Conservation (phyloP, 2,113 vertebrate species). For the Salvator merianae region DNA sequence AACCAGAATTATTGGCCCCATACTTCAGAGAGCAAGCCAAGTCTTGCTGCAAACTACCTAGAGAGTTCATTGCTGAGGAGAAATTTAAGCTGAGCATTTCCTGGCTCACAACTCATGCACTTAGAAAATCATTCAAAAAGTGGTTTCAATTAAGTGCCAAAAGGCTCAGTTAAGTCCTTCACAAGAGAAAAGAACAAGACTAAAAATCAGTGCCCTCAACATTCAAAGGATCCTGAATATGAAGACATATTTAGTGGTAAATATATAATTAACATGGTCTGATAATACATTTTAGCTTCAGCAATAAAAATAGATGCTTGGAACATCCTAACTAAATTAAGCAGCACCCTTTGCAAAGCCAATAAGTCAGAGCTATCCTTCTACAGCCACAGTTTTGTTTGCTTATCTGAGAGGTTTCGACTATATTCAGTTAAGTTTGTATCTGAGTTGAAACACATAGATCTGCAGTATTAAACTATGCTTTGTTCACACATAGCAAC, state of each 20-base stretch:
- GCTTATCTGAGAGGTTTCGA: not conserved
- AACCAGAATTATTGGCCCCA: not conserved
- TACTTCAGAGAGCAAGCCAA: not conserved
- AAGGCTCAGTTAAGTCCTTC: not conserved
- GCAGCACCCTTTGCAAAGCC: too few species aligned
- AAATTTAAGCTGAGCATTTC: not conserved
- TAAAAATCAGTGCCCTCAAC: not conserved
- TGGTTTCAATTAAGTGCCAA: not conserved
- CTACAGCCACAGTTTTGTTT: not conserved
- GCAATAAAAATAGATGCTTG: too few species aligned
- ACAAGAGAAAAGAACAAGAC: not conserved
- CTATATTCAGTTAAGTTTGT: too few species aligned
- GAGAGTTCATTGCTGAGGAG: not conserved
- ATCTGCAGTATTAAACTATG: too few species aligned
- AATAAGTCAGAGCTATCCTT: not conserved
- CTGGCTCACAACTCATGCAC: not conserved
- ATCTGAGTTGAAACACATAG: not conserved
- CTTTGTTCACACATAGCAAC: too few species aligned
- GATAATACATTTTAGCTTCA: too few species aligned
- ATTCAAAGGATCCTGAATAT: not conserved
- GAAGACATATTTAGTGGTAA: not conserved
- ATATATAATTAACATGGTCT: too few species aligned
- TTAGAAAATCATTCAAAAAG: not conserved
- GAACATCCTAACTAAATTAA: too few species aligned
- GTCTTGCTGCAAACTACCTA: not conserved